phyloP scores from a whole-genome alignment of 2,113 vertebrate genomes.

The Silurus meridionalis region DNA sequence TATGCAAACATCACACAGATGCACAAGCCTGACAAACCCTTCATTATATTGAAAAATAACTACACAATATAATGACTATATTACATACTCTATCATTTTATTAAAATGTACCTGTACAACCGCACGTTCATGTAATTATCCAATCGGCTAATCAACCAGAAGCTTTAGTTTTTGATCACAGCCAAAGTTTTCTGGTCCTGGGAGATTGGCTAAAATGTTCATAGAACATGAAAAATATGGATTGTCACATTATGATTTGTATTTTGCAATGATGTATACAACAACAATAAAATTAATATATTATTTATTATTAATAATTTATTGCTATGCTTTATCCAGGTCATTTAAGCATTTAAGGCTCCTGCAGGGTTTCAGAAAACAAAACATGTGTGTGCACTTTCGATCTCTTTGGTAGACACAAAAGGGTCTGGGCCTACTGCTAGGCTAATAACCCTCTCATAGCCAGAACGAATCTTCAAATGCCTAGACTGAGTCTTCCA shows the following conservation, averaged over 20 bases:
- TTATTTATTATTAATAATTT: background rate
- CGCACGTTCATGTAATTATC: background rate
- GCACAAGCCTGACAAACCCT: background rate
- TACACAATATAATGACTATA: background rate
- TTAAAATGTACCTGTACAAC: background rate
- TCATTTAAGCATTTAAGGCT: background rate
- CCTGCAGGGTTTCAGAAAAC: slow-evolving; percentile 28
- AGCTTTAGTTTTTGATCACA: background rate
- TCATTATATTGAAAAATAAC: background rate
- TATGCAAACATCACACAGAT: slow-evolving; percentile 4
- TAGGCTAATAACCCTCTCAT: background rate
- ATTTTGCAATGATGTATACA: background rate
- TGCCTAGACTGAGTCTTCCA: background rate
- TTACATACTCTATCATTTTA: background rate
- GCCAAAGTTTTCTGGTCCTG: background rate
- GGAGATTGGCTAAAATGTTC: background rate
- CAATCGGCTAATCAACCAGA: background rate
- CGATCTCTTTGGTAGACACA: background rate
- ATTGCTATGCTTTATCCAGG: background rate
- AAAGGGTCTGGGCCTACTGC: background rate
- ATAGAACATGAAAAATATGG: background rate
- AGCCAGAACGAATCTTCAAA: slow-evolving; percentile 17
- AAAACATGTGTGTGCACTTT: background rate
- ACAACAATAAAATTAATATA: background rate
- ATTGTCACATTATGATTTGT: background rate